These are phyloP conservation scores for Xestobium rufovillosum DNA, from an alignment of 2,888 invertebrate species.

Conservation along the genomic window DNA sequence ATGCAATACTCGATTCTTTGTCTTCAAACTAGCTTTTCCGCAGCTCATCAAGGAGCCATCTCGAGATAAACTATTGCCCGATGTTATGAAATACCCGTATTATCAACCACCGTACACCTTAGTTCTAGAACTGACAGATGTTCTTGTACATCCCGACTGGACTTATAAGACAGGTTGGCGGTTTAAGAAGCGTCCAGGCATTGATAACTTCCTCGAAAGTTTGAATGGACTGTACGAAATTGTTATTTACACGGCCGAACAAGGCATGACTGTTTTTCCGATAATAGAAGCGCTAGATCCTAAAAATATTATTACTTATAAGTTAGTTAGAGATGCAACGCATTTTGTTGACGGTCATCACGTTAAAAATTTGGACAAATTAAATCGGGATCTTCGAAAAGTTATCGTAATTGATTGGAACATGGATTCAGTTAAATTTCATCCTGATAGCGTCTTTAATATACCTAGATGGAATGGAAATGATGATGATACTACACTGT, in stretches of 20 bases:
- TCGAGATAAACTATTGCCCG: conserved; percentile 86
- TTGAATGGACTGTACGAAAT: conserved; percentile 72
- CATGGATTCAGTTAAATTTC: conserved; percentile 72
- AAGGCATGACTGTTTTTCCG: conserved; percentile 91
- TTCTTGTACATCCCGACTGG: conserved; percentile 97
- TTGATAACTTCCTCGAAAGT: conserved; percentile 85
- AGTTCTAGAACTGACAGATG: conserved; percentile 91
- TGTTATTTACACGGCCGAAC: conserved; percentile 93
- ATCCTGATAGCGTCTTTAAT: conserved; percentile 81
- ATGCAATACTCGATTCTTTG: no score
- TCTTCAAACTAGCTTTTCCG: conserved; percentile 21
- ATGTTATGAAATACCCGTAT: conserved; percentile 84
- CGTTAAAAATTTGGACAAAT: conserved; percentile 80
- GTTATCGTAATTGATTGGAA: conserved; percentile 97
- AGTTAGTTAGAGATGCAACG: conserved; percentile 90
- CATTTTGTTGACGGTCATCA: conserved; percentile 91
- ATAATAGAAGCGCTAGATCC: conserved; percentile 91
- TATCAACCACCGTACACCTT: conserved; percentile 95
- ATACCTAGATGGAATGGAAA: conserved; percentile 89
- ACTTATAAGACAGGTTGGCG: conserved; percentile 97
- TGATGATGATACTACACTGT: conserved; percentile 80
- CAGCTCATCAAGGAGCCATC: conserved; percentile 90
- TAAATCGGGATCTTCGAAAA: conserved; percentile 77
- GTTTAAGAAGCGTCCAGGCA: conserved; percentile 94
- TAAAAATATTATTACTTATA: conserved; percentile 79